A percentile compares a stretch with the other conserved stretches of the same genome.
phyloP scores from a whole-genome alignment of 1,140 invertebrate species.

The Dysdera silvatica region DNA sequence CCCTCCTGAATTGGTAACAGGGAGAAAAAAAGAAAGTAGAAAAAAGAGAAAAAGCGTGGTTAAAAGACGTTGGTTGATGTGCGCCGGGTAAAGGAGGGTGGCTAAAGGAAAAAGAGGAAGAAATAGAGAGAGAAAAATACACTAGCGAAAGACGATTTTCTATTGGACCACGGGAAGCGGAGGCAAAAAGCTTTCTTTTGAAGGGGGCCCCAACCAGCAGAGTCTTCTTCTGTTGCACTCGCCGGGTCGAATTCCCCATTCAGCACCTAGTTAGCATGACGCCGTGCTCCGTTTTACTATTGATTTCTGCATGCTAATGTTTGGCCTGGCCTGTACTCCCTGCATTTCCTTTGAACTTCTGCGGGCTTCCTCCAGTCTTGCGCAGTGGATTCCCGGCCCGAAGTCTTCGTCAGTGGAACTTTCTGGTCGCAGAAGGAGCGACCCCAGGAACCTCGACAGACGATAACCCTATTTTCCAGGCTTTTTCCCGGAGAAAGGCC shows the following conservation, averaged over 20 bases:
- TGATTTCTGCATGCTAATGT: conserved; percentile 9
- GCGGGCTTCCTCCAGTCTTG: conserved; percentile 13
- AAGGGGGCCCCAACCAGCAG: neutral
- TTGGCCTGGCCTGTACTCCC: neutral
- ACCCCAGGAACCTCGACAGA: too few relatives aligned
- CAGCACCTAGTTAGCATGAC: conserved; percentile 24
- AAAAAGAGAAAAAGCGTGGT: too few relatives aligned
- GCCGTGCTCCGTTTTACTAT: conserved; percentile 10
- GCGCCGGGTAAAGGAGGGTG: too few relatives aligned
- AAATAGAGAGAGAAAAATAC: neutral
- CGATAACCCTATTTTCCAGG: too few relatives aligned
- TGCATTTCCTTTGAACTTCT: conserved; percentile 5
- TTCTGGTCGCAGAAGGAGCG: too few relatives aligned
- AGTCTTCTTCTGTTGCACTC: too few relatives aligned
- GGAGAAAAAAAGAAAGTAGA: too few relatives aligned
- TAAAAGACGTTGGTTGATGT: too few relatives aligned
- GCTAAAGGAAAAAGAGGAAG: too few relatives aligned
- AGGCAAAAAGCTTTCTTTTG: neutral
- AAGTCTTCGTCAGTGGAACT: neutral
- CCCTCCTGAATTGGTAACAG: too few relatives aligned
- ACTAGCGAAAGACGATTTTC: neutral
- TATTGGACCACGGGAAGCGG: neutral
- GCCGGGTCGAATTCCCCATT: too few relatives aligned
- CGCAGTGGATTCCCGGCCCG: conserved; percentile 15
- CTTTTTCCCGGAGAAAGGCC: too few relatives aligned